Conservation (phyloP, 2,113 vertebrate genomes). For the Misgurnus mizolepis region DNA sequence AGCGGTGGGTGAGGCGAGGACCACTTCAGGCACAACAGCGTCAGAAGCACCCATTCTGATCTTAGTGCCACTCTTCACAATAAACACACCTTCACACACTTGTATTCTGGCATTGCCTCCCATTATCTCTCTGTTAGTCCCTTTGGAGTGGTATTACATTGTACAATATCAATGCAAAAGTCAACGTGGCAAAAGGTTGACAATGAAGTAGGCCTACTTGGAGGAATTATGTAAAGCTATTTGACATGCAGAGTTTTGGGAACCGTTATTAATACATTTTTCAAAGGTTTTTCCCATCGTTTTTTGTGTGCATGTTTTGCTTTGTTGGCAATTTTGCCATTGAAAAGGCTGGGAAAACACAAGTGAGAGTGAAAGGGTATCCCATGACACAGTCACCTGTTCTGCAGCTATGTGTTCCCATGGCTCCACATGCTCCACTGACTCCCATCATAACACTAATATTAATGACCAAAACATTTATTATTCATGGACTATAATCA, state of each 20-base stretch:
- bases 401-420: slow-evolving; percentile 73
- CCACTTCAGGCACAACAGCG: slow-evolving; percentile 61
- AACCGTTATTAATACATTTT: neutral
- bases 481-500: neutral
- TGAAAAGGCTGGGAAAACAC: slow-evolving; percentile 63
- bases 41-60: slow-evolving; percentile 60
- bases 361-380: slow-evolving; percentile 55
- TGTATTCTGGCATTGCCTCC: slow-evolving; percentile 40
- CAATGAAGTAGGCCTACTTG: neutral
- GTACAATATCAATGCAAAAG: slow-evolving; percentile 57
- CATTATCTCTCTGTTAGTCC: slow-evolving; percentile 60
- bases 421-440: slow-evolving; percentile 64
- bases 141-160: slow-evolving; percentile 64
- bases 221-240: slow-evolving; percentile 29
- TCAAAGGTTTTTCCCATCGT: neutral
- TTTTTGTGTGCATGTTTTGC: slow-evolving; percentile 19
- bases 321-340: slow-evolving; percentile 57
- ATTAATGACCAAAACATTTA: slow-evolving; percentile 9
- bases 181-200: slow-evolving; percentile 54
- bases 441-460: slow-evolving; percentile 52
- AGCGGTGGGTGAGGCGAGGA: slow-evolving; percentile 63
- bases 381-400: slow-evolving; percentile 76
- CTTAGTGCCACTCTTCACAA: slow-evolving; percentile 60
- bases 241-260: neutral
- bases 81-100: slow-evolving; percentile 60